phyloP scores from a whole-genome alignment of 2,797 vertebrate species.

The Australoheros facetus region DNA sequence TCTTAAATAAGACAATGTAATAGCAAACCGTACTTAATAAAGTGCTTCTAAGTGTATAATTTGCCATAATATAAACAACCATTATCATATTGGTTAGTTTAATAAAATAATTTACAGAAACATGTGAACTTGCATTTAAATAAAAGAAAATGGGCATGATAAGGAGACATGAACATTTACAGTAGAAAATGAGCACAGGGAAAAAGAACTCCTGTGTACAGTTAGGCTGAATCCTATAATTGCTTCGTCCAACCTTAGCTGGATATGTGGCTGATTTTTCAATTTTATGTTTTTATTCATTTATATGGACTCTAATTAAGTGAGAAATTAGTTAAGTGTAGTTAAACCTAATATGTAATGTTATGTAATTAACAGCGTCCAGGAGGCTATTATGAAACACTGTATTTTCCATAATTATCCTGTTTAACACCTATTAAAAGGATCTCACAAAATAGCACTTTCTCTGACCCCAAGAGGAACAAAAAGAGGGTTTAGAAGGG shows the following conservation, averaged over 20 bases:
- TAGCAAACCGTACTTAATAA: not conserved
- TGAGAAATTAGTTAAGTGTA: conserved; percentile 24
- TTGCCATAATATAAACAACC: not conserved
- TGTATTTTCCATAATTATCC: conserved; percentile 36
- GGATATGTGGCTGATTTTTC: not conserved
- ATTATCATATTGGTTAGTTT: not conserved
- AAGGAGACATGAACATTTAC: not conserved
- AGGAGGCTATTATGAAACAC: conserved; percentile 28
- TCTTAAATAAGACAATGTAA: not conserved
- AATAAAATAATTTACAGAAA: not conserved
- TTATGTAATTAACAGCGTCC: conserved; percentile 36
- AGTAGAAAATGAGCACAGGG: not conserved
- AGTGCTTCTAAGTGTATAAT: not conserved
- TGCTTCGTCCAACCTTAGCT: not conserved
- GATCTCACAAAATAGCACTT: conserved; percentile 2
- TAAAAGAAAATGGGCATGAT: not conserved
- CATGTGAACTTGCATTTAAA: not conserved
- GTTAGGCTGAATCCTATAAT: not conserved
- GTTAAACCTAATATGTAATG: conserved; percentile 30
- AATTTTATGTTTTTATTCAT: not conserved
- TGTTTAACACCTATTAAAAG: conserved; percentile 36
- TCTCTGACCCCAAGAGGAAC: conserved; percentile 2
- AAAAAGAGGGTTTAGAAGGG: not conserved
- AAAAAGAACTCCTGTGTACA: not conserved
- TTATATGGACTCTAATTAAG: conserved; percentile 26